Percentiles rank a stretch among this genome's conserved stretches.
phyloP scores from a whole-genome alignment of 2,797 vertebrate genomes.

The Eutrigla gurnardus region DNA sequence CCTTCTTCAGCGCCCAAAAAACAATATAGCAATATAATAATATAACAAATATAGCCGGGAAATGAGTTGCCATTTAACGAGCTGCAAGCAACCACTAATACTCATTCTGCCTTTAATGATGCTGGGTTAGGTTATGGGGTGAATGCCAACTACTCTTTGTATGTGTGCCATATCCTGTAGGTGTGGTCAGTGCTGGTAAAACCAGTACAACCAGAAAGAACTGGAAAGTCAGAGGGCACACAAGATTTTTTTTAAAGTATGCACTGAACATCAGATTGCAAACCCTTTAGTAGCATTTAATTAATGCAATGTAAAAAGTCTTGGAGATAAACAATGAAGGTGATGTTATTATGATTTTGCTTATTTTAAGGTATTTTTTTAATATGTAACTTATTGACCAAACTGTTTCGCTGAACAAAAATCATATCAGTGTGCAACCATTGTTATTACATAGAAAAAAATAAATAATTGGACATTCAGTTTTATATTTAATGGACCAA shows the following conservation, averaged over 20 bases:
- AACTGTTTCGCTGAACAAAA: no score
- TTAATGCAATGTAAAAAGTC: not conserved
- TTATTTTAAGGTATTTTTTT: not conserved
- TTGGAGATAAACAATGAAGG: not conserved
- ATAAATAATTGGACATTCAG: conserved; percentile 1
- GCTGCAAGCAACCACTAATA: no score
- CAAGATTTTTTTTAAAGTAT: no score
- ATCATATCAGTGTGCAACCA: not conserved
- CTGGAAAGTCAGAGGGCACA: no score
- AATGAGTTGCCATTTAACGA: no score
- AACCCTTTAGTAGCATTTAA: no score
- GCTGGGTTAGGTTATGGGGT: not conserved
- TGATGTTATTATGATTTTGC: not conserved
- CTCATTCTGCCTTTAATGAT: not conserved
- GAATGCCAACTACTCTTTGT: not conserved
- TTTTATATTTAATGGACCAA: not conserved
- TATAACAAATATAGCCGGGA: no score
- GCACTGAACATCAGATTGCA: not conserved
- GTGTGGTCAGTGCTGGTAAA: not conserved
- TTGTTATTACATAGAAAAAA: conserved; percentile 10
- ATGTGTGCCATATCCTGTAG: not conserved
- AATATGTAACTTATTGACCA: no score
- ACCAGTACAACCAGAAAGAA: no score
- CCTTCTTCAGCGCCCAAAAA: no score
- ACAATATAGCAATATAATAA: no score